Conservation (phyloP, 2,888 invertebrate species). For the Cordilura impudica region DNA sequence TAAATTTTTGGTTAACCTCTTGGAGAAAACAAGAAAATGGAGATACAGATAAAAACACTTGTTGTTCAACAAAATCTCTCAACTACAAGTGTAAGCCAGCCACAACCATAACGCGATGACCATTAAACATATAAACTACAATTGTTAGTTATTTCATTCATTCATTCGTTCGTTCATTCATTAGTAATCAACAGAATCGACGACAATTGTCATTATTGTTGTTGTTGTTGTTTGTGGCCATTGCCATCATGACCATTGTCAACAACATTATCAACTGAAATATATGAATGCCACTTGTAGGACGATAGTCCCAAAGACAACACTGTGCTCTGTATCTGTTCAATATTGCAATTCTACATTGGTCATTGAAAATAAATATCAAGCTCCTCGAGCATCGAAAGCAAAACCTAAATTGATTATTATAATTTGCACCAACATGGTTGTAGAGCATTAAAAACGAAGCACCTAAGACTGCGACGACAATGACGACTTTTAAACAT, state of each 20-base stretch:
- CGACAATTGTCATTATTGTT: slow-evolving; percentile 32
- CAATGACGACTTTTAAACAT: slow-evolving; percentile 8
- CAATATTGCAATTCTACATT: slow-evolving; percentile 17
- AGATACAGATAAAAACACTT: slow-evolving; percentile 38
- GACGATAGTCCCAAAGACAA: slow-evolving; percentile 17
- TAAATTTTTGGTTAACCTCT: slow-evolving; percentile 18
- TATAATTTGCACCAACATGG: slow-evolving; percentile 47
- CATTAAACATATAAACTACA: slow-evolving; percentile 13
- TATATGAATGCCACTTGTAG: slow-evolving; percentile 28
- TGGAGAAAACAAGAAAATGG: neutral
- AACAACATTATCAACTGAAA: slow-evolving; percentile 44
- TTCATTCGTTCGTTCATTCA: slow-evolving; percentile 30
- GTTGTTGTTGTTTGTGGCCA: slow-evolving; percentile 24
- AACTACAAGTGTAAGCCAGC: neutral
- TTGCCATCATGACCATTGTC: slow-evolving; percentile 18
- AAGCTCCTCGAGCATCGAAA: slow-evolving; percentile 39
- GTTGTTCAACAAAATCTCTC: slow-evolving; percentile 25
- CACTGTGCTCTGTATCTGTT: neutral
- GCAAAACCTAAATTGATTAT: slow-evolving; percentile 52
- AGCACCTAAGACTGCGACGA: neutral
- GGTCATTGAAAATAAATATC: slow-evolving; percentile 37
- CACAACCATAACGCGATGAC: neutral
- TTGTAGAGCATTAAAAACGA: neutral
- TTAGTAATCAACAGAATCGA: slow-evolving; percentile 45
- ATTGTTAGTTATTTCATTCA: slow-evolving; percentile 33